Evolutionary conservation across 2,113 vertebrate genomes (phyloP), one percentile per base, ranked within the genome.

Genomic region (Myotis lucifugus): DNA sequence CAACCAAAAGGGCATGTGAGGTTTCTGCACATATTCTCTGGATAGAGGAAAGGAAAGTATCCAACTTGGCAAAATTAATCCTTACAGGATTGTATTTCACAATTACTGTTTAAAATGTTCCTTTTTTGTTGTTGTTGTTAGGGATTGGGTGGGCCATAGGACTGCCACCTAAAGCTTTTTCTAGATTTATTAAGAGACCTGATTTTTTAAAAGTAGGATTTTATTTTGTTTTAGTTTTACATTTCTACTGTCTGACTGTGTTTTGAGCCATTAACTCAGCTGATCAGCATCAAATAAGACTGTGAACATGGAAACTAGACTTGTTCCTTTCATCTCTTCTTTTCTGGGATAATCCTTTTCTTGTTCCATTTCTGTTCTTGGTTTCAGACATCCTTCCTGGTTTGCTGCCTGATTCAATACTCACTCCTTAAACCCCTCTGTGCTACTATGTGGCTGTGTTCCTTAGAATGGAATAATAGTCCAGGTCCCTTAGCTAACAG

Each of bases 21-120:
- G 95, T 93, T 86, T 67, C 88, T 29, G 59, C 40, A 76, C 0
- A 5, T 70, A 69, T 50, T 5, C 15, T 66, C 37, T 86, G 61
- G 61, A 70, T 19, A 83, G 4, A 64, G 42, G 46, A 42, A 91
- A 29, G 70, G 42, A 88, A 88, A 64, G 9, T 5, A 64, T 83
- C 23, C 70, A 91, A 91, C 59, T 83, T 94, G 83, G 83, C 76
- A 32, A 79, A 64, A 61, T 50, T 52, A 67, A 46, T 61, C 79
- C 23, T 59, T 64, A 70, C 40, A 83, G 2, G 37, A 78, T 91
- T 94, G 83, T 72, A 64, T 84, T 91, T 72, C 42, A 67, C 40
- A 85, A 56, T 78, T 32, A 66, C 18, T 69, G 46, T 72, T 76
- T 82, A 46, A 87, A 83, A 91, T 69, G 23, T 64, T 82, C 13